Conservation (phyloP, 2,888 invertebrate genomes). For the Silvanus unidentatus region DNA sequence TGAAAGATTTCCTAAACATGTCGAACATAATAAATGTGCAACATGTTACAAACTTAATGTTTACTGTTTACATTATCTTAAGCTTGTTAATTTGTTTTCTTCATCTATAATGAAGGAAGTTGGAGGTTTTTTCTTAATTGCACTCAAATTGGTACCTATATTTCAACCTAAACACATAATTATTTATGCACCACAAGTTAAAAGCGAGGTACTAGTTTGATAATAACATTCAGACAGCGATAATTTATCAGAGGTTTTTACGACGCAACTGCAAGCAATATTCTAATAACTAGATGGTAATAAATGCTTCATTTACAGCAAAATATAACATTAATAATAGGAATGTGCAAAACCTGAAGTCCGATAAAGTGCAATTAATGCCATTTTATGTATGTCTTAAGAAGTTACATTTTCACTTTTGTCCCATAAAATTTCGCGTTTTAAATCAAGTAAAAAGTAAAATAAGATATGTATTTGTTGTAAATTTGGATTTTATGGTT, state of each 20-base stretch:
- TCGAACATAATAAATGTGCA: slow-evolving; percentile 1
- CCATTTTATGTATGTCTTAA: background rate
- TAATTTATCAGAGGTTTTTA: slow-evolving; percentile 2
- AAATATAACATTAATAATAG: background rate
- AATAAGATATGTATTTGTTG: too few relatives aligned
- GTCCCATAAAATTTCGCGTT: too few relatives aligned
- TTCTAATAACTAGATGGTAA: background rate
- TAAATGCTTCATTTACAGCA: background rate
- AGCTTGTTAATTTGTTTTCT: background rate
- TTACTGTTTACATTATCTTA: too few relatives aligned
- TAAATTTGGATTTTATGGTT: too few relatives aligned
- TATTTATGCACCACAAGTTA: too few relatives aligned
- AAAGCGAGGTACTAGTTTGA: background rate
- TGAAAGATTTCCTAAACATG: background rate
- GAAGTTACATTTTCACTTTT: too few relatives aligned
- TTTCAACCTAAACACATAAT: too few relatives aligned
- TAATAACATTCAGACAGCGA: background rate
- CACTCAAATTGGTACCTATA: too few relatives aligned
- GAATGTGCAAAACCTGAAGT: background rate
- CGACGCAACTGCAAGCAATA: background rate
- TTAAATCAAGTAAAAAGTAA: too few relatives aligned
- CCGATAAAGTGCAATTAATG: slow-evolving; percentile 2
- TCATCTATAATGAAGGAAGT: background rate
- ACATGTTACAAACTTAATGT: background rate
- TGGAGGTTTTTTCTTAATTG: background rate